Conservation (phyloP, 2,113 vertebrate species). For the Rallus limicola region DNA sequence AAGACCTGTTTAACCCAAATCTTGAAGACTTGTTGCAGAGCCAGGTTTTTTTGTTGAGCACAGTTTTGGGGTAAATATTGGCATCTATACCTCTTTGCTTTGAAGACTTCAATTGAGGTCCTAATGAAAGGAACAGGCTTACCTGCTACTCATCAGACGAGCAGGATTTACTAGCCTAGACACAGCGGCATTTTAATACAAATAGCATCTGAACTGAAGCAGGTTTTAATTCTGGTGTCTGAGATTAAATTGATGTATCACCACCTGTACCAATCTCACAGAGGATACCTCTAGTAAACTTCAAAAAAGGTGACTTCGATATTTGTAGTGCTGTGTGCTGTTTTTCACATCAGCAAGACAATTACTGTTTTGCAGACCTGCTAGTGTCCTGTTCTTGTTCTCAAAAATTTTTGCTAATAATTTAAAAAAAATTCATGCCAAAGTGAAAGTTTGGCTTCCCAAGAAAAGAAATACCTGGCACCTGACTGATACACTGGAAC, state of each 20-base stretch:
- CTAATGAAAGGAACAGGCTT: not conserved
- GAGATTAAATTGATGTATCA: not conserved
- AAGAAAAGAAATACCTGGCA: not conserved
- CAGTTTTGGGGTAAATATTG: not conserved
- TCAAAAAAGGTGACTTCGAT: not conserved
- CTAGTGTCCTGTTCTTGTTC: not conserved
- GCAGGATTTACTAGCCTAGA: not conserved
- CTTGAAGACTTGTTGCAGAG: not conserved
- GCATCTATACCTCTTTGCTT: not conserved
- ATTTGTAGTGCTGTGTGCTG: not conserved
- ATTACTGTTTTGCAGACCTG: not conserved
- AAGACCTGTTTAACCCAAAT: not conserved
- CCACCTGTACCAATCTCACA: accelerated
- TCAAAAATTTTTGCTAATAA: not conserved
- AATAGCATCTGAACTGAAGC: not conserved
- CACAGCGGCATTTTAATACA: not conserved
- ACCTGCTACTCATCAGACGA: not conserved
- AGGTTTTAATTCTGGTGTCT: not conserved
- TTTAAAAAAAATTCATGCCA: not conserved
- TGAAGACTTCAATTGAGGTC: not conserved
- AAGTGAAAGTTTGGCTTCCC: not conserved
- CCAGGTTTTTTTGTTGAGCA: not conserved
- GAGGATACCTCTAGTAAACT: not conserved
- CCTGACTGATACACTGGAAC: not conserved
- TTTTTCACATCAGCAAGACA: not conserved